Evolutionary conservation across 2,113 vertebrate species (phyloP).

Genomic region (Castor canadensis): DNA sequence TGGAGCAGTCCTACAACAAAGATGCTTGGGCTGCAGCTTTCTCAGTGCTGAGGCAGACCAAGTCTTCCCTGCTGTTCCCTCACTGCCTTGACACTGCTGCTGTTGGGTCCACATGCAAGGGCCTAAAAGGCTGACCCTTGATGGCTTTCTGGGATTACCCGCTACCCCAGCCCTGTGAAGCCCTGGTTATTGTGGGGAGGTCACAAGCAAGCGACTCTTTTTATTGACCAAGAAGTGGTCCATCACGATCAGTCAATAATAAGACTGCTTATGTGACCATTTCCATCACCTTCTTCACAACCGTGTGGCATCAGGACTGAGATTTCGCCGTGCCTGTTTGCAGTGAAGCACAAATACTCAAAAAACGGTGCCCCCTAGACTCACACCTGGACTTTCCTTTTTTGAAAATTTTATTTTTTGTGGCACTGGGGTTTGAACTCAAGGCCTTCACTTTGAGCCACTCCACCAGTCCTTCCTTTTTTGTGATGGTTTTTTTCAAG

Average conservation of each 20-base stretch:
- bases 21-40: no score
- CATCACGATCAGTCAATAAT: not conserved
- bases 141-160: not conserved
- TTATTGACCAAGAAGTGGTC: not conserved
- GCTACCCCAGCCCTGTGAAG: not conserved
- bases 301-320: rapidly evolving
- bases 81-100: not conserved
- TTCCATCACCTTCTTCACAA: no score
- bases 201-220: not conserved
- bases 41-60: not conserved
- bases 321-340: not conserved
- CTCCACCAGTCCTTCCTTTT: no score
- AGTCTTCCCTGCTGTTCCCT: not conserved
- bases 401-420: no score
- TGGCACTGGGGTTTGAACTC: no score
- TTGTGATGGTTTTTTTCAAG: no score
- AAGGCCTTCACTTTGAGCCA: no score
- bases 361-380: not conserved
- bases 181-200: no score
- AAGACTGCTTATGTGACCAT: rapidly evolving
- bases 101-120: no score
- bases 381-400: not conserved
- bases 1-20: no score
- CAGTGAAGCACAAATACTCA: not conserved
- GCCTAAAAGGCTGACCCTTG: not conserved